phyloP scores from a whole-genome alignment of 1,140 invertebrate species.

The Bombus picipes region DNA sequence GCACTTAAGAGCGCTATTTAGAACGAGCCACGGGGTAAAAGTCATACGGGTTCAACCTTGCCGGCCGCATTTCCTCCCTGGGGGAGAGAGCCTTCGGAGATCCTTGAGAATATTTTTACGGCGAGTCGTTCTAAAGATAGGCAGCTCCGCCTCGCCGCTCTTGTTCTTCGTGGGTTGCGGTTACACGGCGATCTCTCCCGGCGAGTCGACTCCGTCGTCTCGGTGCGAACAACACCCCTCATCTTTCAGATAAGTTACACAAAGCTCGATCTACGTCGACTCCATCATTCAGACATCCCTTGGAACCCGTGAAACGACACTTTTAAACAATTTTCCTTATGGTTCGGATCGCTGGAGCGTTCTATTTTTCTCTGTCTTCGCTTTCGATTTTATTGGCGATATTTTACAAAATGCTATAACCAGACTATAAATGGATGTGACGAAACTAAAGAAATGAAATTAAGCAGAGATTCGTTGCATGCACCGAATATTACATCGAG shows the following conservation, averaged over 20 bases:
- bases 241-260: not conserved
- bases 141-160: constrained; percentile 23
- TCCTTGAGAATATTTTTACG: constrained; percentile 69
- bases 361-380: too few species aligned
- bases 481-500: too few species aligned
- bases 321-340: not conserved
- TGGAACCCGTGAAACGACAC: too few species aligned
- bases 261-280: not conserved
- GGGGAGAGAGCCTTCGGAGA: constrained; percentile 51
- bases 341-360: too few species aligned
- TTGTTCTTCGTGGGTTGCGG: constrained; percentile 43
- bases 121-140: constrained; percentile 62
- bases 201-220: constrained; percentile 15
- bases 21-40: constrained; percentile 41
- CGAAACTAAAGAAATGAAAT: too few species aligned
- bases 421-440: too few species aligned
- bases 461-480: too few species aligned
- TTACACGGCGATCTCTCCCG: constrained; percentile 24
- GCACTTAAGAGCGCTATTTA: constrained; percentile 41
- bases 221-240: not conserved
- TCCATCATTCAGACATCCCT: too few species aligned
- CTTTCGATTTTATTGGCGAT: too few species aligned
- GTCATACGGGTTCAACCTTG: constrained; percentile 32
- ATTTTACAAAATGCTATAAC: too few species aligned
- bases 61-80: constrained; percentile 53